Evolutionary conservation across 2,888 invertebrate species (phyloP).

Genomic region (Xestia c-nigrum): DNA sequence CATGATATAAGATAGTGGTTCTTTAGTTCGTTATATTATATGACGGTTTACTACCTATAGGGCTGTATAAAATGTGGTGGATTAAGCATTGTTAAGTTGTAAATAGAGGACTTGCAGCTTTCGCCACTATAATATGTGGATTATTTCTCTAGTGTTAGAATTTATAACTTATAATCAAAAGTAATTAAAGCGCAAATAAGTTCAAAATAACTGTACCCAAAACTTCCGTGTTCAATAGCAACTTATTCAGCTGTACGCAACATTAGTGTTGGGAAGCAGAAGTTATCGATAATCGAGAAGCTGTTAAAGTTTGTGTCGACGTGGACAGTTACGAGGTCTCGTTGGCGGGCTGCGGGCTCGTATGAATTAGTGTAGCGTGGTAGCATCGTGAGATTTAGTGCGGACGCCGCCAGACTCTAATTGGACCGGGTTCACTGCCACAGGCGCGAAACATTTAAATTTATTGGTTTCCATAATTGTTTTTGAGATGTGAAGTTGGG

Average conservation of each 20-base stretch:
- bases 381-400: slow-evolving; percentile 88
- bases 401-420: slow-evolving; percentile 85
- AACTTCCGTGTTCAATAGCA: slow-evolving; percentile 54
- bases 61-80: slow-evolving; percentile 58
- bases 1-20: slow-evolving; percentile 63
- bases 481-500: slow-evolving; percentile 82
- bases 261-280: slow-evolving; percentile 73
- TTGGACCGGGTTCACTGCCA: slow-evolving; percentile 88
- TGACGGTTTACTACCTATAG: slow-evolving; percentile 42
- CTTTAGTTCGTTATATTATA: slow-evolving; percentile 50
- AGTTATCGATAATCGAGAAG: slow-evolving; percentile 83
- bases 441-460: slow-evolving; percentile 86
- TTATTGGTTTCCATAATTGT: slow-evolving; percentile 89
- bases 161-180: slow-evolving; percentile 9
- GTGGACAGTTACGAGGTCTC: slow-evolving; percentile 83
- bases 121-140: not conserved
- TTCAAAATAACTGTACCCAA: slow-evolving; percentile 38
- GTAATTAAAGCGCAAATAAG: slow-evolving; percentile 23
- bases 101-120: slow-evolving; percentile 41
- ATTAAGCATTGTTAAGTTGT: slow-evolving; percentile 56
- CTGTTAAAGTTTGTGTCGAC: slow-evolving; percentile 83
- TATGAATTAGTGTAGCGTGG: slow-evolving; percentile 90
- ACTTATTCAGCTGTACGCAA: slow-evolving; percentile 61
- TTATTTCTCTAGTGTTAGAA: not conserved
- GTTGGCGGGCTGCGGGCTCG: slow-evolving; percentile 82